These are phyloP conservation scores for Jaculus jaculus DNA, from an alignment of 2,113 vertebrate species.

Conservation along the genomic window DNA sequence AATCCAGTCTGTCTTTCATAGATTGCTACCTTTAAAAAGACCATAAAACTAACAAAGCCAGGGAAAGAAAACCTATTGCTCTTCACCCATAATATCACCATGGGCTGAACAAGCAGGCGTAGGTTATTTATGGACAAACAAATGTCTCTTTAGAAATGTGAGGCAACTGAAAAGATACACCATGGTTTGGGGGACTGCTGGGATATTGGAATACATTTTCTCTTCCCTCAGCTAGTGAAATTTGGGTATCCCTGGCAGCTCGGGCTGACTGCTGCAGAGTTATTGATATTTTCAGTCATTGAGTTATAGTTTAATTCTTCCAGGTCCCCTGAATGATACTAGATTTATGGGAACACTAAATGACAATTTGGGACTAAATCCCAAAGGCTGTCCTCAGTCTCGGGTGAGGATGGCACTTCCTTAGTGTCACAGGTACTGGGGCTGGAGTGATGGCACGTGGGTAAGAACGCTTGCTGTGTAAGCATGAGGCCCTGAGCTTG, in stretches of 20 bases:
- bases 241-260: background rate
- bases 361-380: conserved; percentile 38
- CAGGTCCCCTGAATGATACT: background rate
- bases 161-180: background rate
- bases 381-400: background rate
- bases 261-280: background rate
- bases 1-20: background rate
- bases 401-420: background rate
- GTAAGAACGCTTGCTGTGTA: too few species aligned
- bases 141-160: conserved; percentile 27
- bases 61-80: conserved; percentile 10
- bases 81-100: background rate
- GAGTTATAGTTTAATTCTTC: background rate
- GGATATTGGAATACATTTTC: background rate
- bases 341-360: conserved; percentile 26
- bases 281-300: background rate
- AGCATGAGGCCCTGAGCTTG: too few species aligned
- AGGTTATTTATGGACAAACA: conserved; percentile 10
- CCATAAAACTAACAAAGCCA: background rate
- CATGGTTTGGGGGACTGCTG: background rate
- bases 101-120: background rate
- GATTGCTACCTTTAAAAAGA: conserved; percentile 28
- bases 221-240: background rate
- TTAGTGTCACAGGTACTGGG: background rate
- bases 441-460: too few species aligned